Base-by-base conservation (phyloP, 2,888 invertebrate genomes). In the Glaucopsyche alexis region DNA sequence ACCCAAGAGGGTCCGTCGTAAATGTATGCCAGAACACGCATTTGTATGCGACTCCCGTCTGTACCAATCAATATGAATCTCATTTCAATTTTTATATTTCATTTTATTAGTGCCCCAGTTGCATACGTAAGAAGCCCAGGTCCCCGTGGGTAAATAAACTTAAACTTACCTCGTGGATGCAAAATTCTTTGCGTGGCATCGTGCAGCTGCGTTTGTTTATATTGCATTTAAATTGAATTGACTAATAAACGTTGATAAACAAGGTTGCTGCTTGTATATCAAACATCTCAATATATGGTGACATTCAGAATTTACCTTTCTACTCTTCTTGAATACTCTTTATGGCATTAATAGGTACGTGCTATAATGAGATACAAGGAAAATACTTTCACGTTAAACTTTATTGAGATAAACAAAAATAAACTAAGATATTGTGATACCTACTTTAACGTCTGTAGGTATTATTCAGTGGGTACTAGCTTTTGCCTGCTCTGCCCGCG, bases 31-130 rank as follows among this genome's bases (percentile, higher is more conserved):
- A 16, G 67, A 67, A 45, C 47, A 49, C 69, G 69, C 47, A 72
- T 72, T 66, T 19, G 50, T 72, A 72, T 72, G 72, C 72, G 50
- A 52, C 64, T 49, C 72, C 47, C 72, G 50, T 19, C 50, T 50
- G 66, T 19, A 14, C 66, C 72, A 72, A 72, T 72, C 72, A 72
- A 72, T 72, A 72, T 19, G 65, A 65, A 52, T 50, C 65, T 66
- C 52, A 72, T 72, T 72, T 72, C 65, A 66, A 66, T 72, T 72
- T 72, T 72, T 66, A 50, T 66, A 65, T 72, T 72, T 65, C 72
- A 66, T 67, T 50, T 65, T 72, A 66, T 66, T 65, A 66, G 72
- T 66, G 72, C 19, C 40, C 50, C 72, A 66, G 66, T 72, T 66
- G 69, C 47, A 69, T 69, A 49, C 69, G 67, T 16, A 45, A 67